Conservation (phyloP, 2,797 vertebrate genomes). For the Distichodus sexfasciatus region DNA sequence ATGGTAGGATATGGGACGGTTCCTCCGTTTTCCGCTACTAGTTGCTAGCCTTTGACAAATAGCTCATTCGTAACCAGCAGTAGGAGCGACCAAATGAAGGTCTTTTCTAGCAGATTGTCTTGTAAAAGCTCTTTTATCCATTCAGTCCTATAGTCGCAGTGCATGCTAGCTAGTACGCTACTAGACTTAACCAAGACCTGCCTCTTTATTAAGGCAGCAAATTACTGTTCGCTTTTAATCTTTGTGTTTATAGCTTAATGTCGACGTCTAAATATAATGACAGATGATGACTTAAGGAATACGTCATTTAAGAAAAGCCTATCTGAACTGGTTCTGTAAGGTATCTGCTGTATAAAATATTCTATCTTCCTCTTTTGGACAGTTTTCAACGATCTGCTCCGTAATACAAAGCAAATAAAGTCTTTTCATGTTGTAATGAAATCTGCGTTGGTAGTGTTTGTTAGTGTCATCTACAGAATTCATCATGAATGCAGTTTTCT, state of each 20-base stretch:
- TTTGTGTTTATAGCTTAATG: conserved; percentile 70
- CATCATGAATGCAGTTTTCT: not conserved
- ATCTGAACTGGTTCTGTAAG: conserved; percentile 51
- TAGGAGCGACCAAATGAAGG: conserved; percentile 62
- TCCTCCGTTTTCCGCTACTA: conserved; percentile 45
- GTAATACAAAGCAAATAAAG: conserved; percentile 68
- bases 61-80: conserved; percentile 63
- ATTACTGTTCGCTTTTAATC: conserved; percentile 69
- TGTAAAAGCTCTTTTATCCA: conserved; percentile 62
- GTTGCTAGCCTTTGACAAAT: conserved; percentile 65
- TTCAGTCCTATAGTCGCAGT: conserved; percentile 61
- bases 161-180: conserved; percentile 77
- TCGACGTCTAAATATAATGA: conserved; percentile 54
- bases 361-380: conserved; percentile 66
- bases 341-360: conserved; percentile 49
- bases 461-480: not conserved
- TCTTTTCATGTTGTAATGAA: conserved; percentile 74
- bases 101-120: conserved; percentile 64
- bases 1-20: not conserved
- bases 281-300: conserved; percentile 48
- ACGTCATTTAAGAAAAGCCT: conserved; percentile 63
- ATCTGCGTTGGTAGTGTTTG: not conserved
- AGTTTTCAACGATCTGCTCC: conserved; percentile 61
- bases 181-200: conserved; percentile 60
- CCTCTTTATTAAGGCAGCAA: conserved; percentile 57